Conservation (phyloP, 2,888 invertebrate species). For the Drosophila robusta region DNA sequence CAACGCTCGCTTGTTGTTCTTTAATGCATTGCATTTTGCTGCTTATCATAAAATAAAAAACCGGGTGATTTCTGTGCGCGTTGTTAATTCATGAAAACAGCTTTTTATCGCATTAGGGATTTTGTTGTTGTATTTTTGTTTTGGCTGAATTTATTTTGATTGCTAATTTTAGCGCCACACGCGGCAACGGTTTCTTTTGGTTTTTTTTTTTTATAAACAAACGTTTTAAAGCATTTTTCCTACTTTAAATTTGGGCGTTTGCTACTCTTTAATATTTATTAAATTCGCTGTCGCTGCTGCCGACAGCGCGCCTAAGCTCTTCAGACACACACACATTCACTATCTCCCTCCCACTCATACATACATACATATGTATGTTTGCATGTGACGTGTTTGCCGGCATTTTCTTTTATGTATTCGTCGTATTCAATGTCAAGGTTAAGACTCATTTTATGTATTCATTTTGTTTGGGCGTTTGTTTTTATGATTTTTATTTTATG, state of each 20-base stretch:
- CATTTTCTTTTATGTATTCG: constrained; percentile 62
- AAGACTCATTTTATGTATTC: constrained; percentile 66
- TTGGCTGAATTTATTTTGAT: constrained; percentile 42
- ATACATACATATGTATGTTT: constrained; percentile 13
- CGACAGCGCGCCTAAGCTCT: constrained; percentile 23
- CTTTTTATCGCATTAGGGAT: constrained; percentile 30
- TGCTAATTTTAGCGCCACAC: constrained; percentile 68
- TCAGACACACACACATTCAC: constrained; percentile 19
- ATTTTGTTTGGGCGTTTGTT: constrained; percentile 64
- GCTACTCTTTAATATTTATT: constrained; percentile 34
- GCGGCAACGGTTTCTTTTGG: constrained; percentile 35
- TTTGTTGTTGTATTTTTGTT: constrained; percentile 30
- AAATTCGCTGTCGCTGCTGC: constrained; percentile 12
- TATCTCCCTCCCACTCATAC: constrained; percentile 17
- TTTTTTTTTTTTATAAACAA: constrained; percentile 52
- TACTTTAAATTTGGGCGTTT: constrained; percentile 32
- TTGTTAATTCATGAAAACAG: constrained; percentile 52
- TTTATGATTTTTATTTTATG: constrained; percentile 60
- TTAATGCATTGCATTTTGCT: constrained; percentile 28
- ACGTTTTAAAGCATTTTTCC: constrained; percentile 13
- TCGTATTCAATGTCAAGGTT: constrained; percentile 77
- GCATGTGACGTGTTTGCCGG: constrained; percentile 56
- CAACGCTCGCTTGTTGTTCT: constrained; percentile 5
- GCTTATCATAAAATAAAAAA: constrained; percentile 40
- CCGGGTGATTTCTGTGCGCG: constrained; percentile 40